Evolutionary conservation across 1,140 invertebrate genomes (phyloP).

Genomic region (Schlechtendalia chinensis): DNA sequence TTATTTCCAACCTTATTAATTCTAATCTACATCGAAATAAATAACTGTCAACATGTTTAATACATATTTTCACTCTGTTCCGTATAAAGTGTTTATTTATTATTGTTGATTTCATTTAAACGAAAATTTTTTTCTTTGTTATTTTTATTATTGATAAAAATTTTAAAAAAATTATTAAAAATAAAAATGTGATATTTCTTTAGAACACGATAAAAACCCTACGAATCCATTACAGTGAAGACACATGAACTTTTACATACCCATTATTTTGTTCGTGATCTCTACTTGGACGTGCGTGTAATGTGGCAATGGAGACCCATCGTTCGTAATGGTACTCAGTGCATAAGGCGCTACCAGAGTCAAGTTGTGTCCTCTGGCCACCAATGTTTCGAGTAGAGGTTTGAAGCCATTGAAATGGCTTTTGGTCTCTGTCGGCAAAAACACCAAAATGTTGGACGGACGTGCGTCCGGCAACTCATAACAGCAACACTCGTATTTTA

Average conservation of each 20-base stretch:
- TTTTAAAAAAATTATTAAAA: too few species aligned
- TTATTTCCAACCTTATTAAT: too few species aligned
- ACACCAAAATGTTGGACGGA: conserved; percentile 54
- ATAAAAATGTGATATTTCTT: too few species aligned
- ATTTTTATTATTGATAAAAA: too few species aligned
- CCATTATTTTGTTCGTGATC: neutral
- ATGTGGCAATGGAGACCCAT: neutral
- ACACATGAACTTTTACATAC: neutral
- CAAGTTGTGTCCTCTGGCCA: conserved; percentile 63
- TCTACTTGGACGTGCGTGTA: conserved; percentile 7
- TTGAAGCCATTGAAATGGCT: conserved; percentile 57
- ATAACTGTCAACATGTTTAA: too few species aligned
- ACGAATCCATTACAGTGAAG: too few species aligned
- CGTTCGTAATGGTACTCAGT: neutral
- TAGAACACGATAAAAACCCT: too few species aligned
- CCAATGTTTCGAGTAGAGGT: conserved; percentile 57
- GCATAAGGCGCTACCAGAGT: conserved; percentile 55
- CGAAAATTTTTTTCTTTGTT: too few species aligned
- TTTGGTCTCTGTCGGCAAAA: conserved; percentile 53
- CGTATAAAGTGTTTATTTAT: too few species aligned
- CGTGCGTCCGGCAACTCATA: neutral
- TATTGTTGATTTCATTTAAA: too few species aligned
- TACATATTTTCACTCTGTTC: too few species aligned
- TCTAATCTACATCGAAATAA: too few species aligned
- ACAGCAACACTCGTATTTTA: neutral